These are phyloP conservation scores for Crambe crambe DNA, from an alignment of 37 sponge, comb jelly and placozoan species.

Conservation along the genomic window DNA sequence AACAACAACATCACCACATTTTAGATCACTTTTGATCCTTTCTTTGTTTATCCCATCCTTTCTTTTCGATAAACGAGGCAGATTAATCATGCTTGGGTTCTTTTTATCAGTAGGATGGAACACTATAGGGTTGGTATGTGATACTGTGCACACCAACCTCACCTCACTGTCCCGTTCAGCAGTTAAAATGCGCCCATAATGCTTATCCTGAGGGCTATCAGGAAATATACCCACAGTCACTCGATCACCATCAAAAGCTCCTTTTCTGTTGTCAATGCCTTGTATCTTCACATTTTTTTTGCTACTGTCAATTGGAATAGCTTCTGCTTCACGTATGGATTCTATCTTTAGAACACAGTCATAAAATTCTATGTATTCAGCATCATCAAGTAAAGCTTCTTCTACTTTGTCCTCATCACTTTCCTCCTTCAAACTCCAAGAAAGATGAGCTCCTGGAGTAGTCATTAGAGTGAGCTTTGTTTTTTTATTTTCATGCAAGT, in stretches of 20 bases:
- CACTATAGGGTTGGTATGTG: slow-evolving; percentile 26
- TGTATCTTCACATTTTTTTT: slow-evolving; percentile 23
- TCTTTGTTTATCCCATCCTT: not conserved
- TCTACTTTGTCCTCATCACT: slow-evolving; percentile 5
- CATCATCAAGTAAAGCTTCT: not conserved
- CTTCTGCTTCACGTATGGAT: slow-evolving; percentile 30
- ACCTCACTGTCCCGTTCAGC: slow-evolving; percentile 13
- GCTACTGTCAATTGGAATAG: slow-evolving; percentile 48
- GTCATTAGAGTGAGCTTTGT: not conserved
- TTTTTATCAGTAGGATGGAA: slow-evolving; percentile 59
- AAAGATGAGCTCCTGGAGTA: not conserved
- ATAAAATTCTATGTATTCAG: slow-evolving; percentile 3
- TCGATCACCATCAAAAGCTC: slow-evolving; percentile 65
- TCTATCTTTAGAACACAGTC: slow-evolving; percentile 20
- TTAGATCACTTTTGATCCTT: slow-evolving; percentile 1
- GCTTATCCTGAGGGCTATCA: not conserved
- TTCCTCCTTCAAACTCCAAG: slow-evolving; percentile 17
- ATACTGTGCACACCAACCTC: slow-evolving; percentile 53
- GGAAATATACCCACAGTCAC: slow-evolving; percentile 50
- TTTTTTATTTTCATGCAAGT: not conserved
- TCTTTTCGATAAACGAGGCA: slow-evolving; percentile 56
- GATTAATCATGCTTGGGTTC: slow-evolving; percentile 53
- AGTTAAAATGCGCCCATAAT: slow-evolving; percentile 50
- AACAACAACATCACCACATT: slow-evolving; percentile 39
- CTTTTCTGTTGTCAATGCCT: slow-evolving; percentile 53